Percentiles rank a stretch among this genome's conserved stretches.
These are phyloP conservation scores for Dreissena rostriformis DNA, from an alignment of 1,140 invertebrate species.

Conservation along the genomic window DNA sequence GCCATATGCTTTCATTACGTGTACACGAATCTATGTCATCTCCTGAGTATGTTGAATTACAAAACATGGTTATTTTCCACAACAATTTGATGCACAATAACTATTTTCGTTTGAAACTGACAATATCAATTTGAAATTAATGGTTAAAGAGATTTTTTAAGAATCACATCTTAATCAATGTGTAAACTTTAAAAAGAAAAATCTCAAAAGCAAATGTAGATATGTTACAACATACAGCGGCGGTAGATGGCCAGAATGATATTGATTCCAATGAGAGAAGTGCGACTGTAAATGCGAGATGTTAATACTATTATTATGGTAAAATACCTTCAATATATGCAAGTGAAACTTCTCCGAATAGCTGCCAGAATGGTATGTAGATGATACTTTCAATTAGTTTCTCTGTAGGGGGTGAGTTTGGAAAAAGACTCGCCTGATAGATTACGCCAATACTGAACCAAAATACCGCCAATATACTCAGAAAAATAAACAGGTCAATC, in stretches of 20 bases:
- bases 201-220: too few relatives aligned
- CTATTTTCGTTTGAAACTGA: too few relatives aligned
- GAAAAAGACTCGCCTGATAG: slow-evolving; percentile 75
- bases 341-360: slow-evolving; percentile 78
- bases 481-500: slow-evolving; percentile 77
- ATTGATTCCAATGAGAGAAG: too few relatives aligned
- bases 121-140: too few relatives aligned
- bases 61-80: too few relatives aligned
- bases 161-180: too few relatives aligned
- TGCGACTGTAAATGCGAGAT: too few relatives aligned
- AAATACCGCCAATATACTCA: slow-evolving; percentile 77
- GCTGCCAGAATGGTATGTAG: slow-evolving; percentile 77
- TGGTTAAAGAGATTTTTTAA: too few relatives aligned
- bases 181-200: too few relatives aligned
- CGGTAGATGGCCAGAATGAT: too few relatives aligned
- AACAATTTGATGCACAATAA: too few relatives aligned
- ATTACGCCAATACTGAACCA: slow-evolving; percentile 76
- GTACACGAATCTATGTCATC: slow-evolving; percentile 54
- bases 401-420: slow-evolving; percentile 64
- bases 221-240: too few relatives aligned
- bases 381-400: slow-evolving; percentile 70
- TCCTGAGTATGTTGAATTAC: slow-evolving; percentile 2
- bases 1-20: slow-evolving; percentile 66
- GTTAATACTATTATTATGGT: background rate
- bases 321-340: slow-evolving; percentile 72